Evolutionary conservation across 1,140 invertebrate species (phyloP).

Genomic region (Anoplolepis gracilipes): DNA sequence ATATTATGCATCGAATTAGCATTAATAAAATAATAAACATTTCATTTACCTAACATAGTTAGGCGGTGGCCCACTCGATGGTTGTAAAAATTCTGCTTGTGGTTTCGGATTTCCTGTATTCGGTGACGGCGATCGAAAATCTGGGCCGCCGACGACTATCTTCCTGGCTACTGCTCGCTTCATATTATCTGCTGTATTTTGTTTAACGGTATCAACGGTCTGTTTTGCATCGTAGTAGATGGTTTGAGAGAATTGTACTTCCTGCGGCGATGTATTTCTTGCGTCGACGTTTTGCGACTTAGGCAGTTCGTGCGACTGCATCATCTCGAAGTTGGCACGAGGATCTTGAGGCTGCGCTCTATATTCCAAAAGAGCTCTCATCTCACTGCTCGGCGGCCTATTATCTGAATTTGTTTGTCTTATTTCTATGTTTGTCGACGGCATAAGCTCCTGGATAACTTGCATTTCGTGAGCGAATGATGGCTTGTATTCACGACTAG

Average conservation of each 20-base stretch:
- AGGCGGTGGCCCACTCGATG: conserved; percentile 79
- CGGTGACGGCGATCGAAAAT: conserved; percentile 76
- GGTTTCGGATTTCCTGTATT: conserved; percentile 77
- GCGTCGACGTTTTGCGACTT: conserved; percentile 65
- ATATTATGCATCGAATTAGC: neutral
- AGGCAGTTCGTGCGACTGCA: conserved; percentile 63
- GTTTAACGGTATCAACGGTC: conserved; percentile 64
- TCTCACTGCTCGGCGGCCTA: conserved; percentile 72
- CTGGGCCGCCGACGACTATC: conserved; percentile 82
- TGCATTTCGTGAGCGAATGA: conserved; percentile 61
- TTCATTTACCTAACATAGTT: conserved; percentile 84
- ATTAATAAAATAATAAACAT: neutral
- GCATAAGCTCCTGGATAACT: conserved; percentile 57
- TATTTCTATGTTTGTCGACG: conserved; percentile 59
- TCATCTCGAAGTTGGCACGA: conserved; percentile 63
- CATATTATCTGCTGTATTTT: conserved; percentile 72
- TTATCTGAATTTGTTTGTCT: conserved; percentile 65
- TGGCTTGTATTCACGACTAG: conserved; percentile 70
- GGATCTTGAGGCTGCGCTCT: conserved; percentile 69
- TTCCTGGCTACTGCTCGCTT: conserved; percentile 80
- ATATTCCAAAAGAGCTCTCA: conserved; percentile 66
- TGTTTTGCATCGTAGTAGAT: conserved; percentile 69
- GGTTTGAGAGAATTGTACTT: neutral
- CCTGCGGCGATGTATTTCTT: conserved; percentile 50
- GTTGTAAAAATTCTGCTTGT: conserved; percentile 86